These are phyloP conservation scores for Ammospiza maritima DNA, from an alignment of 2,797 vertebrate genomes.

Conservation along the genomic window DNA sequence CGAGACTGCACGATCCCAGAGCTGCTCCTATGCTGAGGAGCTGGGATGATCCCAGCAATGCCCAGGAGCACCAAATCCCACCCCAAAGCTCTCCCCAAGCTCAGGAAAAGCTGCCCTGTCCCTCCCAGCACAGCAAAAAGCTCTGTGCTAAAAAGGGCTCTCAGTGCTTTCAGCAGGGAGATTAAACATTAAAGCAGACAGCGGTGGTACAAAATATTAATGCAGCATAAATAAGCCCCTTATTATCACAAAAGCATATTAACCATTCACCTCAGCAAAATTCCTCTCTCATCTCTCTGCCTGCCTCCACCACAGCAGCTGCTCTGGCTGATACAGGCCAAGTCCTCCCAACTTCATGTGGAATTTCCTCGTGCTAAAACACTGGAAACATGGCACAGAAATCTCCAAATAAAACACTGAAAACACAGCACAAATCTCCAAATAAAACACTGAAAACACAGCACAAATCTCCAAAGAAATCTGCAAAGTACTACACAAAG, in stretches of 20 bases:
- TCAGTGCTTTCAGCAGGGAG: neutral
- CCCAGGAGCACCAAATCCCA: neutral
- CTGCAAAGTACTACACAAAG: neutral
- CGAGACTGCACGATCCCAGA: accelerated
- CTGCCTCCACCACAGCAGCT: neutral
- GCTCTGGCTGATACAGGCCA: neutral
- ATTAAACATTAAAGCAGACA: neutral
- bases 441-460: too few relatives aligned
- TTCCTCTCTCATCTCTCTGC: neutral
- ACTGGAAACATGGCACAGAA: accelerated
- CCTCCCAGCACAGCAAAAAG: neutral
- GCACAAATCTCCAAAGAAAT: neutral
- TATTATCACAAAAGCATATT: neutral
- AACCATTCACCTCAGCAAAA: neutral
- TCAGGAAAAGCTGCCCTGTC: neutral
- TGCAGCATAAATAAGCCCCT: neutral
- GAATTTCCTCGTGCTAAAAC: neutral
- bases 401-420: too few relatives aligned
- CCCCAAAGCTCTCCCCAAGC: neutral
- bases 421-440: too few relatives aligned
- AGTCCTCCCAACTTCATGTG: neutral
- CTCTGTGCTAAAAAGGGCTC: neutral
- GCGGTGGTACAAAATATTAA: neutral
- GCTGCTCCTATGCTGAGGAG: neutral
- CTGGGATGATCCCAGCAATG: neutral